A percentile compares a stretch with the other conserved stretches of the same genome.
phyloP scores from a whole-genome alignment of 2,888 invertebrate genomes.

The Crocallis elinguaria region DNA sequence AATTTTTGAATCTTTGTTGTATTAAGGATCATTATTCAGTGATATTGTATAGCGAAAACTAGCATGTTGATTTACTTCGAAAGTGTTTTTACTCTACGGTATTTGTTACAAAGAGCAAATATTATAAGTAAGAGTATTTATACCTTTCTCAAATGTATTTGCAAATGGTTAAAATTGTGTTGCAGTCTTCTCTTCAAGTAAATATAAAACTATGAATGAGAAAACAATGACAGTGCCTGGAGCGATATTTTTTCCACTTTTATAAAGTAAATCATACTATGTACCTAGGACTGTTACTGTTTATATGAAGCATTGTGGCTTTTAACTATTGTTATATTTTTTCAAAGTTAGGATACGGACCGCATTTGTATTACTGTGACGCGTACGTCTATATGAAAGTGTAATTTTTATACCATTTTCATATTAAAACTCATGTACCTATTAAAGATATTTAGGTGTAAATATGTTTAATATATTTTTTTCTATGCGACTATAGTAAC shows the following conservation, averaged over 20 bases:
- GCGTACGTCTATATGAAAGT: conserved; percentile 76
- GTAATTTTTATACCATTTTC: conserved; percentile 85
- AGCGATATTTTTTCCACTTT: conserved; percentile 70
- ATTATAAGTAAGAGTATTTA: conserved; percentile 69
- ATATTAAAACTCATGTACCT: conserved; percentile 83
- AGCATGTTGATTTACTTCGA: conserved; percentile 46
- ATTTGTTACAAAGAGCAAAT: conserved; percentile 75
- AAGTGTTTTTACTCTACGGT: conserved; percentile 75
- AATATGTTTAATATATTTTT: conserved; percentile 81
- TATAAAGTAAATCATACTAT: conserved; percentile 63
- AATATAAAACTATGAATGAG: conserved; percentile 49
- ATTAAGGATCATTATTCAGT: conserved; percentile 35
- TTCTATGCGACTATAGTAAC: conserved; percentile 75
- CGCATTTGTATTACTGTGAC: conserved; percentile 80
- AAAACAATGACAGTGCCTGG: conserved; percentile 74
- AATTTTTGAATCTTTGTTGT: conserved; percentile 53
- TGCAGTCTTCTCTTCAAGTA: conserved; percentile 31
- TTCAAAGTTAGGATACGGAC: conserved; percentile 76
- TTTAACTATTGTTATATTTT: conserved; percentile 82
- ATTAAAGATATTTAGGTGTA: conserved; percentile 78
- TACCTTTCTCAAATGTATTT: conserved; percentile 59
- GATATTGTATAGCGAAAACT: conserved; percentile 32
- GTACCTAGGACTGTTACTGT: conserved; percentile 69
- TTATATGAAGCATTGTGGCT: conserved; percentile 73
- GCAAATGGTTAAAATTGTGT: conserved; percentile 38